Evolutionary conservation across 2,888 invertebrate genomes (phyloP).

Genomic region (Syrphus vitripennis): DNA sequence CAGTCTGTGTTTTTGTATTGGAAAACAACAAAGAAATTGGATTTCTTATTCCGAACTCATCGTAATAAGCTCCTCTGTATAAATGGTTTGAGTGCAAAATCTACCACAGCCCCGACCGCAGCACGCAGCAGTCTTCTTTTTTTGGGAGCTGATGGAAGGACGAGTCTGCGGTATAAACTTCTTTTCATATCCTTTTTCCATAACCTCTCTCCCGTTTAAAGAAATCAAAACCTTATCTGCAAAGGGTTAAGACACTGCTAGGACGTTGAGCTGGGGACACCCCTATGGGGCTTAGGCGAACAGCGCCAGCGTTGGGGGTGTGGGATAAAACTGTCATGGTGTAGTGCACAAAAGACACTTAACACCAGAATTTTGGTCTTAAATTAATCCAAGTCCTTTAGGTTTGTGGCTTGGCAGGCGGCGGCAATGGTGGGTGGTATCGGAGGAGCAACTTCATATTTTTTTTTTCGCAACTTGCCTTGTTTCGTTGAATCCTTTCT

Average conservation of each 20-base stretch:
- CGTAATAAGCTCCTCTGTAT: constrained; percentile 47
- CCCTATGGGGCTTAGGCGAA: constrained; percentile 31
- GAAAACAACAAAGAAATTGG: constrained; percentile 67
- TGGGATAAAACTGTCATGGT: constrained; percentile 59
- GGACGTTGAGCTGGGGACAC: constrained; percentile 15
- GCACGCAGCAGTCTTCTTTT: constrained; percentile 43
- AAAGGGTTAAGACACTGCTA: constrained; percentile 65
- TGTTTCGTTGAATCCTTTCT: constrained; percentile 65
- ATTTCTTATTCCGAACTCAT: constrained; percentile 48
- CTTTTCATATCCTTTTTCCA: constrained; percentile 66
- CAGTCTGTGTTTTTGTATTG: constrained; percentile 44
- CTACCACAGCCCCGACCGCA: constrained; percentile 62
- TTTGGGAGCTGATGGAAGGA: background rate
- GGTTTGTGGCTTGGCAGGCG: constrained; percentile 20
- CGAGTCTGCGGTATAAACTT: constrained; percentile 47
- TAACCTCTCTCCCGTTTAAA: constrained; percentile 65
- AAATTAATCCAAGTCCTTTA: constrained; percentile 70
- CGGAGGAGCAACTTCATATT: constrained; percentile 29
- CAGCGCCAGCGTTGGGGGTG: background rate
- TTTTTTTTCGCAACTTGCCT: constrained; percentile 13
- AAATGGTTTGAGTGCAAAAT: constrained; percentile 15
- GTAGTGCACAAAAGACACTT: constrained; percentile 71
- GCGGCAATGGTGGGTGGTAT: too few species aligned
- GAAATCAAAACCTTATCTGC: constrained; percentile 70
- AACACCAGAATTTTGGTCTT: constrained; percentile 72